Evolutionary conservation across 1,140 invertebrate species (phyloP).

Genomic region (Tenebrio molitor): DNA sequence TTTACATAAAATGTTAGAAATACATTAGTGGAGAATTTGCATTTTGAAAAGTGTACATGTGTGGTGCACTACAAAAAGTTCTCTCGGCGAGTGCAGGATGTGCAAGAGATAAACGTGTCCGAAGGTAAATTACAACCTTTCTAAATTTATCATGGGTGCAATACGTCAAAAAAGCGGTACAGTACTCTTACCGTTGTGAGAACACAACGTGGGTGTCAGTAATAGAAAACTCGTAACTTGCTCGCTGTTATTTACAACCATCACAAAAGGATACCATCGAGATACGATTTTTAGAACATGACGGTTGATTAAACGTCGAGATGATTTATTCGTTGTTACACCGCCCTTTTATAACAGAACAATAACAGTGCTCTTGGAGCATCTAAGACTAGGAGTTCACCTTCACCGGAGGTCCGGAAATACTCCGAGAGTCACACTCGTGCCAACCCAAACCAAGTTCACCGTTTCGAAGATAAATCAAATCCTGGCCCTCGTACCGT

Average conservation of each 20-base stretch:
- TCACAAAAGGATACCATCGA: slow-evolving; percentile 13
- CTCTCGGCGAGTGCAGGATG: no score
- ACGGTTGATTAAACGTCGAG: slow-evolving; percentile 17
- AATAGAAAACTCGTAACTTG: background rate
- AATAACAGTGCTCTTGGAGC: background rate
- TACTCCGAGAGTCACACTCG: no score
- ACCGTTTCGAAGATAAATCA: no score
- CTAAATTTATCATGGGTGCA: slow-evolving; percentile 24
- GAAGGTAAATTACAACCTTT: slow-evolving; percentile 15
- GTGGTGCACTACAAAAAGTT: no score
- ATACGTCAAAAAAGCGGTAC: slow-evolving; percentile 22
- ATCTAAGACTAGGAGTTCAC: background rate
- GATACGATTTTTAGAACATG: slow-evolving; percentile 1
- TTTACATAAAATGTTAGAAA: no score
- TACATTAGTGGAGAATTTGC: no score
- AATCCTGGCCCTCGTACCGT: no score
- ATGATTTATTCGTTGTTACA: no score
- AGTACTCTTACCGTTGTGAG: slow-evolving; percentile 2
- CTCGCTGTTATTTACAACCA: background rate
- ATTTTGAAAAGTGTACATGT: no score
- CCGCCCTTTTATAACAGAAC: background rate
- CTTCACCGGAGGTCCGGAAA: slow-evolving; percentile 21
- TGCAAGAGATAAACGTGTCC: slow-evolving; percentile 16
- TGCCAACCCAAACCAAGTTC: no score
- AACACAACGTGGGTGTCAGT: background rate